These are phyloP conservation scores for Podarcis cretensis DNA, from an alignment of 2,113 vertebrate species.

Conservation along the genomic window DNA sequence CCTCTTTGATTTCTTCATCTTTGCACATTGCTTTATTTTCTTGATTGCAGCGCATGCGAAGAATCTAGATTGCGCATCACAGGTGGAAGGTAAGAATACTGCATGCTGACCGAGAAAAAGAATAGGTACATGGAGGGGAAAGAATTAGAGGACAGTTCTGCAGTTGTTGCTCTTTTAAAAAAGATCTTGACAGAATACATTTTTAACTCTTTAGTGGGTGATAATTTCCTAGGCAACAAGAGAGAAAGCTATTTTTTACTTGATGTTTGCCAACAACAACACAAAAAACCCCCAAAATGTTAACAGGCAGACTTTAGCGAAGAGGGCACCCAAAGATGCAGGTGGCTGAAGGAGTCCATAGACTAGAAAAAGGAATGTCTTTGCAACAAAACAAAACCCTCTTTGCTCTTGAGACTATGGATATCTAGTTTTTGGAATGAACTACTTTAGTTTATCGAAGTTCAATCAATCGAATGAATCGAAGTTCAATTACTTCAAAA, in stretches of 20 bases:
- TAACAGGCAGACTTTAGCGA: constrained; percentile 40
- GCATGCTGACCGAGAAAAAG: constrained; percentile 27
- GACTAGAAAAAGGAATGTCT: constrained; percentile 43
- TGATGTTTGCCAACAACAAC: constrained; percentile 45
- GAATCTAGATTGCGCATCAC: neutral
- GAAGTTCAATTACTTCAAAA: too few relatives aligned
- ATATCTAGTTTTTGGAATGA: neutral
- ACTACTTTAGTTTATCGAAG: too few relatives aligned
- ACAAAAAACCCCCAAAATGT: constrained; percentile 29
- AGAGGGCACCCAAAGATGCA: constrained; percentile 15
- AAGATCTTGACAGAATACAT: constrained; percentile 36
- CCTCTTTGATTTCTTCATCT: constrained; percentile 46
- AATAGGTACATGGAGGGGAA: neutral
- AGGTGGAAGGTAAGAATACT: constrained; percentile 12
- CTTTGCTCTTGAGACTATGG: constrained; percentile 49
- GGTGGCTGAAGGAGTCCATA: constrained; percentile 52
- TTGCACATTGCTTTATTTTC: neutral
- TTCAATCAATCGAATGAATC: too few relatives aligned
- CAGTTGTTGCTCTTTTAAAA: neutral
- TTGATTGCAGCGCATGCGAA: constrained; percentile 1
- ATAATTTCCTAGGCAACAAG: constrained; percentile 71
- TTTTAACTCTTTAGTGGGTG: constrained; percentile 52
- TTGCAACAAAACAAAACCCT: constrained; percentile 24
- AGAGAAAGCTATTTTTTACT: constrained; percentile 49
- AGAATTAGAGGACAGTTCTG: constrained; percentile 32